A percentile compares a stretch with the other conserved stretches of the same genome.
Conservation (phyloP, 2,888 invertebrate species). For the Brachypalpus laphriformis region DNA sequence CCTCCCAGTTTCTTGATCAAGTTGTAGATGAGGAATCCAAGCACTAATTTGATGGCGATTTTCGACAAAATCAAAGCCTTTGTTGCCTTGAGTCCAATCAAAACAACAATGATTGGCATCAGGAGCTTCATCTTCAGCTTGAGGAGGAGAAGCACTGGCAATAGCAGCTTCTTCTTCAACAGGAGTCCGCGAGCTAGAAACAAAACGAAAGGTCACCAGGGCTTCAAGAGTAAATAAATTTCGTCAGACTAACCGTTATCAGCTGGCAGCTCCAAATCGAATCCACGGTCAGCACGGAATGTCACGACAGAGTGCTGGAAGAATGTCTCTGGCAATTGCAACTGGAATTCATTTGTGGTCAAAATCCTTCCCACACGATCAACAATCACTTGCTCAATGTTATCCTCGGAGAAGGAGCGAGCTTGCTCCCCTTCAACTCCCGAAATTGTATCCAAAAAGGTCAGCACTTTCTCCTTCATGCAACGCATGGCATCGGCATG, state of each 20-base stretch:
- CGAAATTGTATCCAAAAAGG: constrained; percentile 88
- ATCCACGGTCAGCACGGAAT: constrained; percentile 87
- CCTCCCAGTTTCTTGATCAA: constrained; percentile 91
- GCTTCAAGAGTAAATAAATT: neutral
- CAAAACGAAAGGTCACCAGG: neutral
- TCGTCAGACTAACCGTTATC: constrained; percentile 79
- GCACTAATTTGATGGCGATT: constrained; percentile 90
- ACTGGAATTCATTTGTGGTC: constrained; percentile 89
- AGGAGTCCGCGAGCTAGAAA: constrained; percentile 89
- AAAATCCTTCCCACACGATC: constrained; percentile 88
- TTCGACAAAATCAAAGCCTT: constrained; percentile 93
- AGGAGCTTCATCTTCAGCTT: constrained; percentile 93
- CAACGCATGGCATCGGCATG: constrained; percentile 88
- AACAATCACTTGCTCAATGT: constrained; percentile 89
- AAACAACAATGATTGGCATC: constrained; percentile 91
- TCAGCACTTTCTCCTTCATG: constrained; percentile 90
- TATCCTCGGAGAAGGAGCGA: constrained; percentile 85
- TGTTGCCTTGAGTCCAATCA: constrained; percentile 91
- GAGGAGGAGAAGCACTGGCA: constrained; percentile 90
- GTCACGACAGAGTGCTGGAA: constrained; percentile 87
- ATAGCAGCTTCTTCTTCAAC: constrained; percentile 92
- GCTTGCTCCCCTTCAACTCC: constrained; percentile 85
- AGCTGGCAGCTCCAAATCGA: constrained; percentile 86
- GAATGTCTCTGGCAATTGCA: constrained; percentile 88
- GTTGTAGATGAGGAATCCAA: constrained; percentile 92